Conservation (phyloP, 2,113 vertebrate genomes). For the Nannobrachium achirus region DNA sequence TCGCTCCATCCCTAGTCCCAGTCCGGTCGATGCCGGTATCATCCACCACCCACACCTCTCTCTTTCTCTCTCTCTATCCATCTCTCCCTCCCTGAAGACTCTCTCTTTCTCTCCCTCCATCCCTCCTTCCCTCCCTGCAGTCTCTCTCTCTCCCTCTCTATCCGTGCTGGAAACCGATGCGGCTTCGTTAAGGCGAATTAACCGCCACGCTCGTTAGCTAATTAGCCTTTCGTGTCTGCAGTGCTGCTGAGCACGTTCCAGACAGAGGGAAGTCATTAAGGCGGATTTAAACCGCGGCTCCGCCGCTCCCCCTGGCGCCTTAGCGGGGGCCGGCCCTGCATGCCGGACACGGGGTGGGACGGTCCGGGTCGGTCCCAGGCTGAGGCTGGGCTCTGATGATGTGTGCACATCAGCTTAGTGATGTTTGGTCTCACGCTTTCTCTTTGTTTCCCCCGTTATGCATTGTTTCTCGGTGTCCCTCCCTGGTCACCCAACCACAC, state of each 20-base stretch:
- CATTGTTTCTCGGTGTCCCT: no score
- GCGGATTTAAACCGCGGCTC: slow-evolving; percentile 74
- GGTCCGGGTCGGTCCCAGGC: slow-evolving; percentile 52
- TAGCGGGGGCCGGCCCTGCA: slow-evolving; percentile 28
- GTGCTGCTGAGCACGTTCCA: slow-evolving; percentile 77
- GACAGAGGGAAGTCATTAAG: slow-evolving; percentile 82
- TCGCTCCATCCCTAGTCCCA: no score
- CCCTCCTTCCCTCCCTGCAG: slow-evolving; percentile 24
- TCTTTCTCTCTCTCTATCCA: no score
- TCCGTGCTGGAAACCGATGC: slow-evolving; percentile 71
- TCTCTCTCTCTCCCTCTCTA: neutral
- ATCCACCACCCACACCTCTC: slow-evolving; percentile 42
- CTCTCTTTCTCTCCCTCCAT: slow-evolving; percentile 2
- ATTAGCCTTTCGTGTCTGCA: slow-evolving; percentile 80
- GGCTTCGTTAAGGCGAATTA: slow-evolving; percentile 83
- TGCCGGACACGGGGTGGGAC: slow-evolving; percentile 32
- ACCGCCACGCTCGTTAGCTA: slow-evolving; percentile 82
- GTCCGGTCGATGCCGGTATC: slow-evolving; percentile 60
- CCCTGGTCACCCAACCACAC: no score
- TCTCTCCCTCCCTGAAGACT: neutral
- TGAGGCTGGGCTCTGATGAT: slow-evolving; percentile 42
- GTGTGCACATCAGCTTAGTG: slow-evolving; percentile 43
- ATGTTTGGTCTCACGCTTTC: slow-evolving; percentile 4
- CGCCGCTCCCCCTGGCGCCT: slow-evolving; percentile 62
- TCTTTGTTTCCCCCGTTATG: slow-evolving; percentile 17